These are phyloP conservation scores for Calliphora vicina DNA, from an alignment of 1,140 invertebrate genomes.

Conservation along the genomic window DNA sequence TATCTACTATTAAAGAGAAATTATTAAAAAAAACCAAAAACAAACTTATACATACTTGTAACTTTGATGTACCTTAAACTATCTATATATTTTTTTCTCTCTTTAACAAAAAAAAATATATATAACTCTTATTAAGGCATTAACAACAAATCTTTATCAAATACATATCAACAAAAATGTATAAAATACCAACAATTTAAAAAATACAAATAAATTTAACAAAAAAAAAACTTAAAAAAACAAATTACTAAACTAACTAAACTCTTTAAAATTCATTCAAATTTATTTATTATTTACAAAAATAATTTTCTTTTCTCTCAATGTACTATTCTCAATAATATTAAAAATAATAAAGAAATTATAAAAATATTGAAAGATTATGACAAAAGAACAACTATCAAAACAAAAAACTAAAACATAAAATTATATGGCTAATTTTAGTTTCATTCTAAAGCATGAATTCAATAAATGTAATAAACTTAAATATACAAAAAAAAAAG, in stretches of 20 bases:
- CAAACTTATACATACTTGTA: conserved; percentile 28
- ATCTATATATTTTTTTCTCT: conserved; percentile 13
- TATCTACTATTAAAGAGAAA: not conserved
- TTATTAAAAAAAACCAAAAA: not conserved
- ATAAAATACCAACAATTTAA: not conserved
- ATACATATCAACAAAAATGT: conserved; percentile 3
- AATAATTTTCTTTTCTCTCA: conserved; percentile 10
- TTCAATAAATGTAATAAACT: conserved; percentile 19
- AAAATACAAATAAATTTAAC: conserved; percentile 10
- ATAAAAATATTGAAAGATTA: not conserved
- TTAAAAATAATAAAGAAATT: not conserved
- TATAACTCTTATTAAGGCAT: not conserved
- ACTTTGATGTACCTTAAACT: conserved; percentile 34
- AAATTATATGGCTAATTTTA: conserved; percentile 35
- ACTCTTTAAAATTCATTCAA: not conserved
- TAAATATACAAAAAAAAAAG: conserved; percentile 27
- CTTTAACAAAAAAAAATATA: not conserved
- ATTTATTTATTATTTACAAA: not conserved
- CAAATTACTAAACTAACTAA: conserved; percentile 5
- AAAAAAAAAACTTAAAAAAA: conserved; percentile 4
- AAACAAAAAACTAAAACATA: too few relatives aligned
- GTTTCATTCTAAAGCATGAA: conserved; percentile 34
- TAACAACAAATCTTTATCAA: not conserved
- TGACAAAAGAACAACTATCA: conserved; percentile 1
- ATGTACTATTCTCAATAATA: conserved; percentile 3